These are phyloP conservation scores for Drosophila bifasciata DNA, from an alignment of 1,140 invertebrate genomes.

Conservation along the genomic window DNA sequence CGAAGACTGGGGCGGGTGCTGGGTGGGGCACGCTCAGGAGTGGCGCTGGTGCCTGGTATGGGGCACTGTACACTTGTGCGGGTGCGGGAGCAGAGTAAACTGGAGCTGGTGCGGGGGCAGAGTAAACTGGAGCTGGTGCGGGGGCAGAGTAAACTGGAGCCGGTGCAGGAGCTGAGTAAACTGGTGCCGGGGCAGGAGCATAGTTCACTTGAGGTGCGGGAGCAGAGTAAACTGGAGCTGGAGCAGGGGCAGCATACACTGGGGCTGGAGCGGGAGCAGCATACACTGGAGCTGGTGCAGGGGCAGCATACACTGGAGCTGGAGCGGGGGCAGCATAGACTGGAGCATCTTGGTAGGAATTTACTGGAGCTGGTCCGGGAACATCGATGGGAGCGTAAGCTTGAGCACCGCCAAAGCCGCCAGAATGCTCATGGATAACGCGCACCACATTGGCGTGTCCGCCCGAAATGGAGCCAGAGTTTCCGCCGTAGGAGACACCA, in stretches of 20 bases:
- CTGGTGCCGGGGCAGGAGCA: conserved; percentile 39
- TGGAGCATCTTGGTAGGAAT: conserved; percentile 9
- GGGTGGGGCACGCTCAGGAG: conserved; percentile 55
- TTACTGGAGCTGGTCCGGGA: conserved; percentile 21
- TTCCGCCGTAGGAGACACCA: conserved; percentile 20
- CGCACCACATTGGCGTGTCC: conserved; percentile 71
- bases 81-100: conserved; percentile 23
- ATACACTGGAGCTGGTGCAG: conserved; percentile 23
- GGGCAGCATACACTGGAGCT: conserved; percentile 24
- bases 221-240: conserved; percentile 33
- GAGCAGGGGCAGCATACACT: conserved; percentile 26
- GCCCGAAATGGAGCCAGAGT: conserved; percentile 16
- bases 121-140: conserved; percentile 15
- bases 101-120: conserved; percentile 15
- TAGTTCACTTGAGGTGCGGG: conserved; percentile 27
- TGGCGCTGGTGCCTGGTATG: conserved; percentile 27
- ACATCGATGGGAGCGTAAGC: conserved; percentile 49
- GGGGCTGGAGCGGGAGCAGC: conserved; percentile 36
- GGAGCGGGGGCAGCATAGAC: conserved; percentile 38
- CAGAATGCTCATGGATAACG: conserved; percentile 70
- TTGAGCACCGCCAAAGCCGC: conserved; percentile 3
- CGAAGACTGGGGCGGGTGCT: conserved; percentile 31
- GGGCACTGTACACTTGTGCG: conserved; percentile 31
- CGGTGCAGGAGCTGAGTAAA: conserved; percentile 19
- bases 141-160: conserved; percentile 21